A percentile compares a stretch with the other conserved stretches of the same genome.
Conservation (phyloP, 2,888 invertebrate species). For the Nesidiocoris tenuis region DNA sequence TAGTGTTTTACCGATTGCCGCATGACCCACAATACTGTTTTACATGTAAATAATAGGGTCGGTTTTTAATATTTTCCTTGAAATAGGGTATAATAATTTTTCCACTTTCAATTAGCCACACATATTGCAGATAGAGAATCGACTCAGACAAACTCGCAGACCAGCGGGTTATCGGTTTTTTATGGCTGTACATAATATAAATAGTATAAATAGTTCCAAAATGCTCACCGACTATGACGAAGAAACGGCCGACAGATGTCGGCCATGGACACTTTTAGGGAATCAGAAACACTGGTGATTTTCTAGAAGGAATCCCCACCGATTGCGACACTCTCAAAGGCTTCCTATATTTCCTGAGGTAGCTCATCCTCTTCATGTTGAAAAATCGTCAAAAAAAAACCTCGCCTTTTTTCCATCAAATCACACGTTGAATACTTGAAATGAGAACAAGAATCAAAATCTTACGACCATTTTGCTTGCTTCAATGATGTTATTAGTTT, state of each 20-base stretch:
- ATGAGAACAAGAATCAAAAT: constrained; percentile 25
- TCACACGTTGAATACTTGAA: constrained; percentile 31
- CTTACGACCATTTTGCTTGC: constrained; percentile 44
- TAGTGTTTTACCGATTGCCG: not conserved
- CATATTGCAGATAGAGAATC: not conserved
- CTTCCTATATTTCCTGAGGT: constrained; percentile 13
- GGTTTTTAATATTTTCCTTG: too few relatives aligned
- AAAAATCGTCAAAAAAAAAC: constrained; percentile 14
- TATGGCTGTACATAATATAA: constrained; percentile 39
- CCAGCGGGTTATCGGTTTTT: not conserved
- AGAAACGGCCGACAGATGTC: constrained; percentile 16
- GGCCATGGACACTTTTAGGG: constrained; percentile 26
- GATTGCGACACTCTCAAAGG: constrained; percentile 25
- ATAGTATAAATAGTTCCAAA: constrained; percentile 28
- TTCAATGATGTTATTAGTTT: constrained; percentile 20
- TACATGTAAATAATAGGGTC: too few relatives aligned
- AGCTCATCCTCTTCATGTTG: constrained; percentile 1
- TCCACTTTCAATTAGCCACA: not conserved
- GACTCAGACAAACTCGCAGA: not conserved
- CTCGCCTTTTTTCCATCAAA: constrained; percentile 40
- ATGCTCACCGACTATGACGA: constrained; percentile 22
- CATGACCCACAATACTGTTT: too few relatives aligned
- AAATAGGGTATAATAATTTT: too few relatives aligned
- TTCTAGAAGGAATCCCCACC: constrained; percentile 26
- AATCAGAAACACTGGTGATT: constrained; percentile 26